phyloP scores from a whole-genome alignment of 2,888 invertebrate genomes.

The Azorinus chamasolen region DNA sequence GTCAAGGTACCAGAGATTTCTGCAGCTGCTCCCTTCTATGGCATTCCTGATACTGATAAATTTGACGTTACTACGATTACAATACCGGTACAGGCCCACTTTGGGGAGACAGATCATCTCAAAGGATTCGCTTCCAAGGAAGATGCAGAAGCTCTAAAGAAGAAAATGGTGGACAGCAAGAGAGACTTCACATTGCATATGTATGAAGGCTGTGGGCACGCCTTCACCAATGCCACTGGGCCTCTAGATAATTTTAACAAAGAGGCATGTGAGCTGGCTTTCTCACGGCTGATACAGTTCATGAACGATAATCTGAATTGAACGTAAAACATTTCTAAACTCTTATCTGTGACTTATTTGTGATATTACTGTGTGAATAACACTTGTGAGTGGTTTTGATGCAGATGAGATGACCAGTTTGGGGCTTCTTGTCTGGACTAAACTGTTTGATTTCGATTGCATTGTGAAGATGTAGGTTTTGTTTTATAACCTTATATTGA shows the following conservation, averaged over 20 bases:
- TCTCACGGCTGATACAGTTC: conserved; percentile 70
- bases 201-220: conserved; percentile 78
- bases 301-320: conserved; percentile 68
- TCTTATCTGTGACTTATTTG: too few species aligned
- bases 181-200: conserved; percentile 67
- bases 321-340: too few species aligned
- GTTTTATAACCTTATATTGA: too few species aligned
- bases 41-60: conserved; percentile 73
- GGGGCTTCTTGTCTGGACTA: too few species aligned
- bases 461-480: too few species aligned
- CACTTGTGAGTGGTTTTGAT: too few species aligned
- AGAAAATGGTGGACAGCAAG: conserved; percentile 68
- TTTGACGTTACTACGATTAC: conserved; percentile 78
- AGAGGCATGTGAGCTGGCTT: conserved; percentile 62
- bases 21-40: conserved; percentile 83
- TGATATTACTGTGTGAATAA: too few species aligned
- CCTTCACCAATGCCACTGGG: conserved; percentile 73
- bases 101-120: conserved; percentile 75
- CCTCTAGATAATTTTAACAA: conserved; percentile 70
- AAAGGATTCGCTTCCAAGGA: conserved; percentile 79
- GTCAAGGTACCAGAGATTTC: conserved; percentile 73
- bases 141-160: conserved; percentile 70
- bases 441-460: too few species aligned
- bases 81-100: conserved; percentile 82
- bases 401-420: too few species aligned